A percentile compares a stretch with the other conserved stretches of the same genome.
Conservation (phyloP, 1,140 invertebrate species). For the Rhynchophorus ferrugineus region DNA sequence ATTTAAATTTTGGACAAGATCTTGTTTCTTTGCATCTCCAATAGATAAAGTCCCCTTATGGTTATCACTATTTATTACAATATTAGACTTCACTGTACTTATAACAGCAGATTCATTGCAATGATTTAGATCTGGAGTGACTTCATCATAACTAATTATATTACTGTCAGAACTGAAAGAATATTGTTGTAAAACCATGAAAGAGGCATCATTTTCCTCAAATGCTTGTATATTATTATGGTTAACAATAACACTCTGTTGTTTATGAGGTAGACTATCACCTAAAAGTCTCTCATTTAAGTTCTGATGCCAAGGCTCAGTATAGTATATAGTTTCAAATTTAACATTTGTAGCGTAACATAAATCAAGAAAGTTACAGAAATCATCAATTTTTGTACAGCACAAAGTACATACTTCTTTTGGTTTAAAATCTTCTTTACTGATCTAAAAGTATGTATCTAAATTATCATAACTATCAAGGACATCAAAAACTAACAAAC, state of each 20-base stretch:
- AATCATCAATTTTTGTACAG: conserved; percentile 14
- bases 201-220: background rate
- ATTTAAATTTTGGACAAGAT: background rate
- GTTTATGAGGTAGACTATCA: background rate
- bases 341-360: conserved; percentile 13
- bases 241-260: conserved; percentile 8
- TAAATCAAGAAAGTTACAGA: conserved; percentile 10
- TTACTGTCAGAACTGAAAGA: too few species aligned
- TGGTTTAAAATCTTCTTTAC: conserved; percentile 20
- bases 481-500: conserved; percentile 6
- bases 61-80: too few species aligned
- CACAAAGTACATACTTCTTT: conserved; percentile 18
- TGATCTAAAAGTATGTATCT: conserved; percentile 10
- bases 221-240: background rate
- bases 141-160: background rate
- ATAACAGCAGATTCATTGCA: too few species aligned
- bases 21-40: background rate
- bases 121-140: background rate
- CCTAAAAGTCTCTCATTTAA: background rate
- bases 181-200: conserved; percentile 2
- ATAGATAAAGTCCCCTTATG: too few species aligned
- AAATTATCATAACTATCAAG: background rate
- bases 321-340: conserved; percentile 18
- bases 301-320: background rate
- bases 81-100: too few species aligned